phyloP scores from a whole-genome alignment of 2,888 invertebrate species.

The Beris morrisii region DNA sequence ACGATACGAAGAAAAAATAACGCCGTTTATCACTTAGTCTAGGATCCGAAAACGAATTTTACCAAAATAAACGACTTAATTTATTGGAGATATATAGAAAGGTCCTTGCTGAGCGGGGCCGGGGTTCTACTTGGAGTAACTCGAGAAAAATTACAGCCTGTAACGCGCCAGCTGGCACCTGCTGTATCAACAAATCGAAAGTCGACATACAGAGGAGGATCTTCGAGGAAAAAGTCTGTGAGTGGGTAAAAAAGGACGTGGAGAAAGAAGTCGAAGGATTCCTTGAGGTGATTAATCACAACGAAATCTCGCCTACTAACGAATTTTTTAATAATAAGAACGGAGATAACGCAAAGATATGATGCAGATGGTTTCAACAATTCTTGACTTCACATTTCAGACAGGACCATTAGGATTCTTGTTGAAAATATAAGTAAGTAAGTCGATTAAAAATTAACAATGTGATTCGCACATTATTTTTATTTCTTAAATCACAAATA shows the following conservation, averaged over 20 bases:
- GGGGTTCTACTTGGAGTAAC: conserved; percentile 11
- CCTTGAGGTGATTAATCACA: conserved; percentile 23
- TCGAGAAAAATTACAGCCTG: conserved; percentile 29
- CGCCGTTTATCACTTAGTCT: conserved; percentile 27
- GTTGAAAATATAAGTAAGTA: too few relatives aligned
- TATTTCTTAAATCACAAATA: too few relatives aligned
- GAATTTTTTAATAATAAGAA: too few relatives aligned
- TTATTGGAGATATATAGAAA: conserved; percentile 12
- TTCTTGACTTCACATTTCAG: too few relatives aligned
- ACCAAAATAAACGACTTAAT: conserved; percentile 27
- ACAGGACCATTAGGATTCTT: too few relatives aligned
- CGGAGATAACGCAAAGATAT: too few relatives aligned
- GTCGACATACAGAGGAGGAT: conserved; percentile 14
- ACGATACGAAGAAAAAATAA: conserved; percentile 4
- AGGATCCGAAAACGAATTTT: conserved; percentile 23
- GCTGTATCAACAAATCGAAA: conserved; percentile 25
- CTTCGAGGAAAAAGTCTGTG: conserved; percentile 1
- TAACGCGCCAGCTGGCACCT: conserved; percentile 28
- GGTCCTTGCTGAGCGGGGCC: background rate
- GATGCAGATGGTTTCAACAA: too few relatives aligned
- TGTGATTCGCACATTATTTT: too few relatives aligned
- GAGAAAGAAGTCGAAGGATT: conserved; percentile 22
- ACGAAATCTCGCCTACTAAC: conserved; percentile 1
- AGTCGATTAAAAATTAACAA: too few relatives aligned
- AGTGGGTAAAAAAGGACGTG: conserved; percentile 16